Conservation (phyloP, 2,797 vertebrate species). For the Sebastes reedi region DNA sequence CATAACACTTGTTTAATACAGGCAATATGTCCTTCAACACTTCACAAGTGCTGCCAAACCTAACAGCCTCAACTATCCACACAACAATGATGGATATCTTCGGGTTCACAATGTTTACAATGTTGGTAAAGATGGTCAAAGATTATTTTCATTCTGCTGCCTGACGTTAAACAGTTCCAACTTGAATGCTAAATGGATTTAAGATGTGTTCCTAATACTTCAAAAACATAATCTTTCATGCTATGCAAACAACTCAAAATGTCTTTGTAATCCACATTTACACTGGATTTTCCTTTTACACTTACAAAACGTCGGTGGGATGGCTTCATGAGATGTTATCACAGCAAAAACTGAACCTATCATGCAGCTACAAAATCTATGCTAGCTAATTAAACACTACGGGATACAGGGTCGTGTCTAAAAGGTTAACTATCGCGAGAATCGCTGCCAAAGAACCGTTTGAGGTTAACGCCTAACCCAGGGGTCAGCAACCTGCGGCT, state of each 20-base stretch:
- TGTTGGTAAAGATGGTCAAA: conserved; percentile 35
- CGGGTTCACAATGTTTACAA: conserved; percentile 54
- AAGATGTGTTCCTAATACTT: conserved; percentile 7
- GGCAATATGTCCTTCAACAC: conserved; percentile 55
- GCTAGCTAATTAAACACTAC: background rate
- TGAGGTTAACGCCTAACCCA: background rate
- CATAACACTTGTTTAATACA: conserved; percentile 63
- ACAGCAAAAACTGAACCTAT: background rate
- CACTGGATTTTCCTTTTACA: background rate
- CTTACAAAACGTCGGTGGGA: background rate
- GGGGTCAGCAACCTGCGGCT: no score
- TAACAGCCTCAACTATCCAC: conserved; percentile 56
- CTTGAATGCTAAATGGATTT: conserved; percentile 15
- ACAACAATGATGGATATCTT: conserved; percentile 72
- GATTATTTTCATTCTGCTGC: conserved; percentile 38
- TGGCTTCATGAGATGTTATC: background rate
- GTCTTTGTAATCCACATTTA: background rate
- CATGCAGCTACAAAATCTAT: no score
- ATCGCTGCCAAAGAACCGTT: no score
- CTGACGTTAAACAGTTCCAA: conserved; percentile 29
- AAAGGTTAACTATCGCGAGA: no score
- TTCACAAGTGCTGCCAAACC: conserved; percentile 57
- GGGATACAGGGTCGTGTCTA: background rate
- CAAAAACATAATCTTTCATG: background rate
- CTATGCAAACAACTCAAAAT: background rate